Conservation (phyloP, 1,140 invertebrate genomes). For the Drosophila bocki region DNA sequence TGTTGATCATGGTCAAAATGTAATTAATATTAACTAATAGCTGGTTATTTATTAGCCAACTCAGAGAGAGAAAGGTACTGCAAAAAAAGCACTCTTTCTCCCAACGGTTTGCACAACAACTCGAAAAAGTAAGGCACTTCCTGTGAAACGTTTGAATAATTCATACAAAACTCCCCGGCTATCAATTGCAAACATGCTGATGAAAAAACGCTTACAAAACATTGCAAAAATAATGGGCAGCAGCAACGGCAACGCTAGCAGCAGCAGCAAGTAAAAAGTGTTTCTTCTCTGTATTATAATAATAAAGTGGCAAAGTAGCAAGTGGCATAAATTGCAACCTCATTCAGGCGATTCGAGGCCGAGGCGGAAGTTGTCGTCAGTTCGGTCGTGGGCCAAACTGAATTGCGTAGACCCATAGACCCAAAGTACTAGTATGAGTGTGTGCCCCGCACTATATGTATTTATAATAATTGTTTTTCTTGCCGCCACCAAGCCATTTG, state of each 20-base stretch:
- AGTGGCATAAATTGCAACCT: constrained; percentile 82
- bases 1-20: constrained; percentile 44
- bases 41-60: constrained; percentile 16
- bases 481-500: constrained; percentile 27
- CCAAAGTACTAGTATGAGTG: constrained; percentile 4
- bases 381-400: constrained; percentile 56
- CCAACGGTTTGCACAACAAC: constrained; percentile 37
- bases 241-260: constrained; percentile 25
- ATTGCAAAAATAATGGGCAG: constrained; percentile 42
- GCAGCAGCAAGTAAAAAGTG: constrained; percentile 42
- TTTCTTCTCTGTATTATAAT: constrained; percentile 69
- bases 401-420: constrained; percentile 53
- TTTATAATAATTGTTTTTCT: constrained; percentile 70
- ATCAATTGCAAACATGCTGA: constrained; percentile 50
- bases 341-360: constrained; percentile 67
- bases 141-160: constrained; percentile 47
- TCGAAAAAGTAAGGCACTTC: constrained; percentile 46
- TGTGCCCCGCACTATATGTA: constrained; percentile 39
- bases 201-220: constrained; percentile 53
- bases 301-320: constrained; percentile 74
- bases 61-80: not conserved
- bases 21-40: constrained; percentile 46
- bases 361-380: constrained; percentile 63
- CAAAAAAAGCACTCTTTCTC: constrained; percentile 4
- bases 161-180: constrained; percentile 44